Evolutionary conservation across 2,113 vertebrate species (phyloP), one percentile per base, ranked within the genome.

Genomic region (Dunckerocampus dactyliophorus): DNA sequence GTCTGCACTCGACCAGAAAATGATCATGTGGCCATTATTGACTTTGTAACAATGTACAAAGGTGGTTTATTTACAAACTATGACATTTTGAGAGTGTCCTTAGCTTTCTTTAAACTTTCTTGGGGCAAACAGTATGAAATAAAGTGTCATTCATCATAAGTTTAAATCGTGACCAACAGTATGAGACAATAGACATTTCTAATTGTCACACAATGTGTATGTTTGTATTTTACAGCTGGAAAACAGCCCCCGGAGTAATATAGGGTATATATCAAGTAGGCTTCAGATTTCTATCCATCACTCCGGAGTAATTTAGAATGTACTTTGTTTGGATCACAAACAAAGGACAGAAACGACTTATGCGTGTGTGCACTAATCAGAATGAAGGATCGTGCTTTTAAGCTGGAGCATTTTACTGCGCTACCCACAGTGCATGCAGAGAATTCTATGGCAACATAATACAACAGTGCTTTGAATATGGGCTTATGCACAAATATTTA

Each of bases 281-380:
- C 81, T 82, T 56, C 69, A 76, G 71, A 81, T 80, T 79, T 78
- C 50, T 63, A 77, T 82, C 75, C 77, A 39, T 28, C 67, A 31
- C 59, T 59, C 59, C 49, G 45, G 46, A 68, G 68, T 72, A 70
- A 69, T 63, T 83, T 81, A 17, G 17, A 39, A 37, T 24, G 22
- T 24, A 51, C 24, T 84, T 80, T 82, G 80, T 80, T 84, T 51
- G 13, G 3, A 51, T 37, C 9, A 37, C 31, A 20, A 34, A 45
- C 74, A 75, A 28, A 28, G 24, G 24, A 83, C 75, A 77, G 82
- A 78, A 79, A 71, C 66, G 65, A 62, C 69, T 80, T 7, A 9
- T 56, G 45, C 54, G 31, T 34, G 31, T 34, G 31, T 34, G 31
- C 7, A 5, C 31, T 34, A 34, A 34, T 42, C 28, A 70, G 72